Percentiles rank a stretch among this genome's conserved stretches.
phyloP scores from a whole-genome alignment of 2,113 vertebrate genomes.

The Podarcis muralis region DNA sequence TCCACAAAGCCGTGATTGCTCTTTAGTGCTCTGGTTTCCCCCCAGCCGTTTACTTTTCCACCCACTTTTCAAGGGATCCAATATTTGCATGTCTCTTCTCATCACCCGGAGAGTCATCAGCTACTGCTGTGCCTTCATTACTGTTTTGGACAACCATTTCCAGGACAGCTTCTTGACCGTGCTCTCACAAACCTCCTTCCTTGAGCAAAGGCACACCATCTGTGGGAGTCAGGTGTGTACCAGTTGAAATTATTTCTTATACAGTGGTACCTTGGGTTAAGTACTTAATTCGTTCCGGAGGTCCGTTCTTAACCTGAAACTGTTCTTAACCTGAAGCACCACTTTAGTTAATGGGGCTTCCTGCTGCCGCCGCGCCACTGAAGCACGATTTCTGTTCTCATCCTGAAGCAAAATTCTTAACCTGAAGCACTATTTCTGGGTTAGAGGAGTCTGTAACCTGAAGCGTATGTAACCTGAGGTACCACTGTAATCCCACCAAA shows the following conservation, averaged over 20 bases:
- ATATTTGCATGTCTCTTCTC: conserved; percentile 50
- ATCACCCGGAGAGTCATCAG: conserved; percentile 26
- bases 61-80: conserved; percentile 34
- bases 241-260: neutral
- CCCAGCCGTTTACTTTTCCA: conserved; percentile 43
- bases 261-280: too few species aligned
- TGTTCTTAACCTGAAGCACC: too few species aligned
- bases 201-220: neutral
- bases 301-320: too few species aligned
- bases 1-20: neutral
- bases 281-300: too few species aligned
- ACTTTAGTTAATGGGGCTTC: too few species aligned
- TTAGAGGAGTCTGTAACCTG: too few species aligned
- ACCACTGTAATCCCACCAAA: neutral
- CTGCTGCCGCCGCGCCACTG: too few species aligned
- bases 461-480: too few species aligned
- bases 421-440: too few species aligned
- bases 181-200: neutral
- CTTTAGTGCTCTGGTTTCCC: neutral
- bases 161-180: neutral
- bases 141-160: conserved; percentile 14
- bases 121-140: conserved; percentile 13
- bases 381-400: too few species aligned
- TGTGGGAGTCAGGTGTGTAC: neutral
- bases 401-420: too few species aligned